These are phyloP conservation scores for Gortyna flavago DNA, from an alignment of 2,888 invertebrate species.

Conservation along the genomic window DNA sequence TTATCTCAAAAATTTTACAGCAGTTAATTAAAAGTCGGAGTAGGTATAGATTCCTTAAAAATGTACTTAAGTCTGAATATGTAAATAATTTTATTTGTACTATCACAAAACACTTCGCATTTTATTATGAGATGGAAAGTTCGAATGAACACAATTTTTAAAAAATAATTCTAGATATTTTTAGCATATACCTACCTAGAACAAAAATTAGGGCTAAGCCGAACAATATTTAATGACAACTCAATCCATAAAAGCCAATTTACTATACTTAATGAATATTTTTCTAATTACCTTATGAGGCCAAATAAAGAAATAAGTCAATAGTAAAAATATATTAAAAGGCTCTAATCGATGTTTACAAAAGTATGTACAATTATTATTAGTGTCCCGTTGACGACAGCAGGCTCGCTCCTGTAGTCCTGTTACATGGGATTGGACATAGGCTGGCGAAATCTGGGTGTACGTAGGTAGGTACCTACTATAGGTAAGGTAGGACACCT, in stretches of 20 bases:
- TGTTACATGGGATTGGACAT: too few relatives aligned
- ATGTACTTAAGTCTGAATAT: conserved; percentile 67
- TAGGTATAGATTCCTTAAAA: conserved; percentile 69
- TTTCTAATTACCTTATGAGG: conserved; percentile 78
- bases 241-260: conserved; percentile 78
- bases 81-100: conserved; percentile 86
- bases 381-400: too few relatives aligned
- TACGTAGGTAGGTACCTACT: too few relatives aligned
- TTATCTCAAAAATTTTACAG: too few relatives aligned
- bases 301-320: conserved; percentile 77
- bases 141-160: conserved; percentile 52
- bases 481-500: too few relatives aligned
- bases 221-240: conserved; percentile 74
- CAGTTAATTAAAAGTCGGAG: too few relatives aligned
- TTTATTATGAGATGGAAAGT: conserved; percentile 48
- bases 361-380: too few relatives aligned
- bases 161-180: conserved; percentile 55
- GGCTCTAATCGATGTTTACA: conserved; percentile 83
- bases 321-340: conserved; percentile 78
- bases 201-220: conserved; percentile 80
- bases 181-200: conserved; percentile 77
- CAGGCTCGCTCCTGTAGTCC: too few relatives aligned
- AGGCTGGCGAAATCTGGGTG: too few relatives aligned
- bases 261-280: conserved; percentile 72
- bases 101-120: conserved; percentile 81